These are phyloP conservation scores for Eufriesea mexicana DNA, from an alignment of 1,140 invertebrate species.

Conservation along the genomic window DNA sequence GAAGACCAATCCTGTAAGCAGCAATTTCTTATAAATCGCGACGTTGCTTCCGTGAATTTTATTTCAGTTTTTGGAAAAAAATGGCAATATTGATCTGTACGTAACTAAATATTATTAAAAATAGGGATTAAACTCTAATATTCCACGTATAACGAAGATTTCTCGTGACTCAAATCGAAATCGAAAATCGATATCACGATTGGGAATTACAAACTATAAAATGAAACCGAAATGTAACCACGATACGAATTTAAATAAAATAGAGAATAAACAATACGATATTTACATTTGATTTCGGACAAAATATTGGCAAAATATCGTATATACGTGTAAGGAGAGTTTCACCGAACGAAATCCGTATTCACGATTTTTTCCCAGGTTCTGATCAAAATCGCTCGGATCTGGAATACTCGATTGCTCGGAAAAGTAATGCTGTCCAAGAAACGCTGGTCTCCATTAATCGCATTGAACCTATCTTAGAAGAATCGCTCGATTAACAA, in stretches of 20 bases:
- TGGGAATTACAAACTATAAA: background rate
- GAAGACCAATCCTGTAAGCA: slow-evolving; percentile 47
- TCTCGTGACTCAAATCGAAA: too few relatives aligned
- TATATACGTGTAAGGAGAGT: too few relatives aligned
- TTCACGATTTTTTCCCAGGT: too few relatives aligned
- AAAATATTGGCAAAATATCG: too few relatives aligned
- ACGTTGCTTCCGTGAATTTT: background rate
- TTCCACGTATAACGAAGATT: background rate
- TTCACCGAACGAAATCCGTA: too few relatives aligned
- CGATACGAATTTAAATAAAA: background rate
- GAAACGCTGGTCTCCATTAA: slow-evolving; percentile 39
- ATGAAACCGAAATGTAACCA: too few relatives aligned
- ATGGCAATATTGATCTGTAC: too few relatives aligned
- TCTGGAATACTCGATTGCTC: too few relatives aligned
- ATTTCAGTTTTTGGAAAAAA: background rate
- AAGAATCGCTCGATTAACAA: slow-evolving; percentile 54
- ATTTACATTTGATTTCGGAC: too few relatives aligned
- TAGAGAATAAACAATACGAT: too few relatives aligned
- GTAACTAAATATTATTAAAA: background rate
- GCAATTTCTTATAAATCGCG: background rate
- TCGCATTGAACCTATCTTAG: slow-evolving; percentile 22
- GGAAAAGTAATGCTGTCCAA: slow-evolving; percentile 22
- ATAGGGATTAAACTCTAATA: background rate
- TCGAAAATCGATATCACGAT: too few relatives aligned
- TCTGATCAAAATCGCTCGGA: too few relatives aligned